phyloP scores from a whole-genome alignment of 2,797 vertebrate species.

The Chelidonichthys spinosus region DNA sequence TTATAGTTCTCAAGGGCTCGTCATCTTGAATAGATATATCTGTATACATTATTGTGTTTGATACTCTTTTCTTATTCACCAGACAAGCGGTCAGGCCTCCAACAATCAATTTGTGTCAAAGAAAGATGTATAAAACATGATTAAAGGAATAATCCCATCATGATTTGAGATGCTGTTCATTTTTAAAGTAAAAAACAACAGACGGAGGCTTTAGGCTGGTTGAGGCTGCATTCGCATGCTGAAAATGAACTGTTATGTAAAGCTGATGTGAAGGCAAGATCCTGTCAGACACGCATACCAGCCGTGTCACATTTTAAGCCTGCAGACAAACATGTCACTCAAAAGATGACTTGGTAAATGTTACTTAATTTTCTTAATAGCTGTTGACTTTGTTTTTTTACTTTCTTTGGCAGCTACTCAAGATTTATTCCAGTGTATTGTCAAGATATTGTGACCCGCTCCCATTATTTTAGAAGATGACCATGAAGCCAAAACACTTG shows the following conservation, averaged over 20 bases:
- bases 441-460: neutral
- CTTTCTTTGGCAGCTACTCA: neutral
- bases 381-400: neutral
- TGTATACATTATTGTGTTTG: neutral
- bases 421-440: neutral
- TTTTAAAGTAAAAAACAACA: neutral
- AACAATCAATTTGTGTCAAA: neutral
- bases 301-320: conserved; percentile 11
- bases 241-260: conserved; percentile 53
- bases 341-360: conserved; percentile 11
- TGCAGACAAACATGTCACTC: conserved; percentile 66
- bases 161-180: neutral
- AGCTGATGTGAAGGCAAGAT: conserved; percentile 60
- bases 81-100: conserved; percentile 11
- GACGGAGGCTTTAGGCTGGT: neutral
- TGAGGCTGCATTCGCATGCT: neutral
- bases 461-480: neutral
- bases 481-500: neutral
- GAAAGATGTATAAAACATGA: neutral
- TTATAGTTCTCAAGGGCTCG: neutral
- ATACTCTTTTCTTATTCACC: neutral
- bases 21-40: neutral
- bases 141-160: conserved; percentile 4
- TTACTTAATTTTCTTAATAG: neutral
- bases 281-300: conserved; percentile 38